phyloP scores from a whole-genome alignment of 2,888 invertebrate species.

The Drosophila phalerata region DNA sequence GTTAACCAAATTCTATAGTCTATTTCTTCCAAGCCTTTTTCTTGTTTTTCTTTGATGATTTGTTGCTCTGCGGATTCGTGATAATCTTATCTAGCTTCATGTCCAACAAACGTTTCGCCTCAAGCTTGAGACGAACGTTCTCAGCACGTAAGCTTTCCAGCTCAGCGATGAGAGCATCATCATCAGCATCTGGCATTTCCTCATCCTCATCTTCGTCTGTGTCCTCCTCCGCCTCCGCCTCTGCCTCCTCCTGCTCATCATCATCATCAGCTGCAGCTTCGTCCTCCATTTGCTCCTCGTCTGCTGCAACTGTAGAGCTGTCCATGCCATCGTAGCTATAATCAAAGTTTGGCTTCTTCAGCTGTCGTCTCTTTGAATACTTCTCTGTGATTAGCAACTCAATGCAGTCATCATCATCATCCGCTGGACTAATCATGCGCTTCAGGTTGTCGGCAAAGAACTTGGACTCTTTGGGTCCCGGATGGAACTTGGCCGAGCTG shows the following conservation, averaged over 20 bases:
- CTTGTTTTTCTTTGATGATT: slow-evolving; percentile 13
- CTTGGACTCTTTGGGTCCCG: slow-evolving; percentile 87
- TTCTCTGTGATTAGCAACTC: slow-evolving; percentile 83
- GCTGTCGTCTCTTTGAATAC: background rate
- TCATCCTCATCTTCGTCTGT: slow-evolving; percentile 8
- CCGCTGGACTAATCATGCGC: slow-evolving; percentile 87
- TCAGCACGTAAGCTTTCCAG: slow-evolving; percentile 32
- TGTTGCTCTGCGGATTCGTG: background rate
- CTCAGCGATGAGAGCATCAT: slow-evolving; percentile 6
- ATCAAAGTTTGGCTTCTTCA: slow-evolving; percentile 16
- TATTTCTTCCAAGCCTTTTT: slow-evolving; percentile 20
- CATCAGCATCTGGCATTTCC: background rate
- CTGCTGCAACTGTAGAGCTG: background rate
- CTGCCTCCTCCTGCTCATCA: slow-evolving; percentile 5
- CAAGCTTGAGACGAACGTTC: slow-evolving; percentile 18
- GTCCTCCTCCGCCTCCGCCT: background rate
- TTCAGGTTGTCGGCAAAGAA: slow-evolving; percentile 88
- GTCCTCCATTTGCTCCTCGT: background rate
- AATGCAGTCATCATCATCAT: slow-evolving; percentile 83
- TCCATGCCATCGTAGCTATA: slow-evolving; percentile 15
- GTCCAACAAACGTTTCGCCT: slow-evolving; percentile 17
- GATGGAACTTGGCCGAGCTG: slow-evolving; percentile 86
- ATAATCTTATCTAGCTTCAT: slow-evolving; percentile 9
- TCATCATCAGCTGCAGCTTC: background rate
- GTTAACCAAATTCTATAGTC: slow-evolving; percentile 20